A percentile compares a stretch with the other conserved stretches of the same genome.
phyloP scores from a whole-genome alignment of 2,888 invertebrate species.

The Timema cristinae region DNA sequence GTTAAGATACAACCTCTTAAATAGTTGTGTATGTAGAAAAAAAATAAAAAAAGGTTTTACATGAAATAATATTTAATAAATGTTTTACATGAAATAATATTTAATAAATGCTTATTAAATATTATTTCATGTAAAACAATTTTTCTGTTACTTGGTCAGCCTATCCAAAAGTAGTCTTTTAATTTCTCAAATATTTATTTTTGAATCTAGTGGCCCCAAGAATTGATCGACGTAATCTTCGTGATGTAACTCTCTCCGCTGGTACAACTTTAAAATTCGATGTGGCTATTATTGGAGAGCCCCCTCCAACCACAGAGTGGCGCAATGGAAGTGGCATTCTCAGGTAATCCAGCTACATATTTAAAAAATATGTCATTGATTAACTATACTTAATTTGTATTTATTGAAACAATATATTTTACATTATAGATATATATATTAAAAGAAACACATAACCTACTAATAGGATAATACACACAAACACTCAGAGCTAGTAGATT shows the following conservation, averaged over 20 bases:
- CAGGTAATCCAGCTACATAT: slow-evolving; percentile 42
- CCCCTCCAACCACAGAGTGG: slow-evolving; percentile 92
- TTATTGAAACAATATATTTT: too few species aligned
- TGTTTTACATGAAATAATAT: not conserved
- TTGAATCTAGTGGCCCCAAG: slow-evolving; percentile 74
- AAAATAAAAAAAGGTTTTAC: not conserved
- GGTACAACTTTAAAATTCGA: slow-evolving; percentile 92
- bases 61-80: not conserved
- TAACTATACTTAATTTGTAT: too few species aligned
- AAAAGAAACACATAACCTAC: too few species aligned
- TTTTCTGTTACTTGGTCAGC: too few species aligned
- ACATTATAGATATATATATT: too few species aligned
- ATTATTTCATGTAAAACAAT: not conserved
- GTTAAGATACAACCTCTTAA: too few species aligned
- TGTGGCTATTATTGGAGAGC: slow-evolving; percentile 90
- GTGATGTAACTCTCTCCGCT: slow-evolving; percentile 85
- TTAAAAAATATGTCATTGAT: slow-evolving; percentile 35
- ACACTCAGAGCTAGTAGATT: too few species aligned
- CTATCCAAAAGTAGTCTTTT: not conserved
- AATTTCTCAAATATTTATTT: not conserved
- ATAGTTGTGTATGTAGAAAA: too few species aligned
- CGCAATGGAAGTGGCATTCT: slow-evolving; percentile 78
- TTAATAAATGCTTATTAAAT: not conserved
- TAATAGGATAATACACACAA: too few species aligned
- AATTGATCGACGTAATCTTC: slow-evolving; percentile 89